Base-by-base conservation (phyloP, 2,113 vertebrate species). In the Echinops telfairi region DNA sequence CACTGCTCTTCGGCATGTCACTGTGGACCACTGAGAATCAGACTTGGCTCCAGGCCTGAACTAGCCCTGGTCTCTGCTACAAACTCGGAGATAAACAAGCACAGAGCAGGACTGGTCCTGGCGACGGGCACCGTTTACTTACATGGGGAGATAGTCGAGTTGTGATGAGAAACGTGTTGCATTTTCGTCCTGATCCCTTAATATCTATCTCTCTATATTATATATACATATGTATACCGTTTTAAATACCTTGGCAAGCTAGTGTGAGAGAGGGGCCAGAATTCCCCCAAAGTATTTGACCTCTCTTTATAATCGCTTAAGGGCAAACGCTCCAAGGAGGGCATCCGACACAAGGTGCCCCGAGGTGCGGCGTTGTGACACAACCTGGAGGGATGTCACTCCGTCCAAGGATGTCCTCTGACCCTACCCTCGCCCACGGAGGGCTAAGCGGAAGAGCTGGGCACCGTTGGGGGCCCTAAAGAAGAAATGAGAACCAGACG, bases 111-210 rank as follows among this genome's bases (percentile, higher is more conserved):
- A 68, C 76, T 17, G 82, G 57, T 38, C 10, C 60, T 25, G 71
- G 77, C 62, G 68, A 5, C 0, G 14, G 79, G 60, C 77, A 86
- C 73, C 66, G 76, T 78, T 90, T 79, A 68, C 88, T 83, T 75
- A 20, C 58, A 75, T 0, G 58, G 60, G 71, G 88, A 88, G 83
- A 94, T 11, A 38, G 90, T 88, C 86, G 0, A 6, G 60, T 11
- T 75, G 86, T 43, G 89, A 85, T 33, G 92, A 62, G 77, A 87
- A 93, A 93, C 90, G 68, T 84, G 93, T 90, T 94, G 95, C 94
- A 53, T 57, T 19, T 40, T 58, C 43, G 31, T 57, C 70, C 53
- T 57, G 47, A 53, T 6, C 12, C 47, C 92, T 2, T 43, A 38
- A 38, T 83, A 57, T 77, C 19, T 36, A 31, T 70, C n/a, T 70